Evolutionary conservation across 2,797 vertebrate species (phyloP).

Genomic region (Otolemur crassicaudatus): DNA sequence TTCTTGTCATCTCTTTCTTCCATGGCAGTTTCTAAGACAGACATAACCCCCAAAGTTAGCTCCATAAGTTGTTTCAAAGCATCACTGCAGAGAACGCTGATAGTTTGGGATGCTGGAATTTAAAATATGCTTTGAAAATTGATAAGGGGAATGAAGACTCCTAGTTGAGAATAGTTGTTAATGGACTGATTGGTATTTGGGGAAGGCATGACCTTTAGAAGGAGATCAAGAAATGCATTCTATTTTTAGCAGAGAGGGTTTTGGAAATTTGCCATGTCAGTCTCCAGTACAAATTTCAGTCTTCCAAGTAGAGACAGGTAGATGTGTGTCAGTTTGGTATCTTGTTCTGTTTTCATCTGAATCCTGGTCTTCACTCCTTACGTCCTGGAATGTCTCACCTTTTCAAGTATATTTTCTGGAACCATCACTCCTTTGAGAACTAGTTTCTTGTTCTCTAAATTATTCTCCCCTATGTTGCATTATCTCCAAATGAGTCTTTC

Average conservation of each 20-base stretch:
- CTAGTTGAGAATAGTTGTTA: background rate
- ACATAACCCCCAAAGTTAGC: background rate
- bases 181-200: background rate
- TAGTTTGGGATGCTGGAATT: background rate
- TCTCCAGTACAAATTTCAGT: background rate
- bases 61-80: background rate
- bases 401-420: background rate
- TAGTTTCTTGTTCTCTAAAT: background rate
- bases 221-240: background rate
- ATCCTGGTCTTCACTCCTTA: background rate
- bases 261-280: background rate
- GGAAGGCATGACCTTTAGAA: background rate
- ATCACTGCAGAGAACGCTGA: background rate
- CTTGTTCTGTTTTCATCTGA: background rate
- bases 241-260: background rate
- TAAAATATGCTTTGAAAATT: background rate
- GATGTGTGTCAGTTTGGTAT: background rate
- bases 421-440: background rate
- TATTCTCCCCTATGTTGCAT: background rate
- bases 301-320: background rate
- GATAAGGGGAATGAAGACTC: background rate
- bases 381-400: background rate
- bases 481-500: background rate
- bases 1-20: background rate
- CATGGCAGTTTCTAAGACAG: background rate